Conservation (phyloP, 2,113 vertebrate species). For the Phalacrocorax brasilianus region DNA sequence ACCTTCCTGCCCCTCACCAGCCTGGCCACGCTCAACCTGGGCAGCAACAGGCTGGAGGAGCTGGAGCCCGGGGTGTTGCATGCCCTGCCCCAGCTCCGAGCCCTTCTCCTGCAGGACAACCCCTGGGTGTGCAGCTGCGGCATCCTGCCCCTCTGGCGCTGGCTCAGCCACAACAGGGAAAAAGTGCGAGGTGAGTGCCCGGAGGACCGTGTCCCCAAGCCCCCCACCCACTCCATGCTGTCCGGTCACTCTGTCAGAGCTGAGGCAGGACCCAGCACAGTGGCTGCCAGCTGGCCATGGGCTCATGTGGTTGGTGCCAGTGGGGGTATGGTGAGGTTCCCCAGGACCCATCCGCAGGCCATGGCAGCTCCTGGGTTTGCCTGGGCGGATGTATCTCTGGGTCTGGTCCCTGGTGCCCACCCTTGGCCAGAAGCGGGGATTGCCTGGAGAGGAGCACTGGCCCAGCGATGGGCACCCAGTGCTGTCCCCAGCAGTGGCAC, state of each 20-base stretch:
- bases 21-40: conserved; percentile 59
- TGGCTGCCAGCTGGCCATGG: accelerated
- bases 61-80: conserved; percentile 26
- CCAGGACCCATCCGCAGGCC: not conserved
- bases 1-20: conserved; percentile 63
- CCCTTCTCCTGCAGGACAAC: conserved; percentile 68
- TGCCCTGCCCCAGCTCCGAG: conserved; percentile 49
- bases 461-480: accelerated
- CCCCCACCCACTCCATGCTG: accelerated
- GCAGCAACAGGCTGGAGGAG: conserved; percentile 59
- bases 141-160: conserved; percentile 72
- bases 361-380: not conserved
- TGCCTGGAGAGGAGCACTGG: not conserved
- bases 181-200: conserved; percentile 67
- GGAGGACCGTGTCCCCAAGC: not conserved
- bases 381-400: not conserved
- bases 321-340: accelerated
- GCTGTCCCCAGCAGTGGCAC: not conserved
- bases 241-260: accelerated
- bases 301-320: accelerated
- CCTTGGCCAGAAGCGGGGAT: not conserved
- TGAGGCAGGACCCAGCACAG: not conserved
- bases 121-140: conserved; percentile 76
- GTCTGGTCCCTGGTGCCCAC: not conserved
- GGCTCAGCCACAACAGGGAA: conserved; percentile 66